Conservation (phyloP, 2,888 invertebrate species). For the Cyclophora punctaria region DNA sequence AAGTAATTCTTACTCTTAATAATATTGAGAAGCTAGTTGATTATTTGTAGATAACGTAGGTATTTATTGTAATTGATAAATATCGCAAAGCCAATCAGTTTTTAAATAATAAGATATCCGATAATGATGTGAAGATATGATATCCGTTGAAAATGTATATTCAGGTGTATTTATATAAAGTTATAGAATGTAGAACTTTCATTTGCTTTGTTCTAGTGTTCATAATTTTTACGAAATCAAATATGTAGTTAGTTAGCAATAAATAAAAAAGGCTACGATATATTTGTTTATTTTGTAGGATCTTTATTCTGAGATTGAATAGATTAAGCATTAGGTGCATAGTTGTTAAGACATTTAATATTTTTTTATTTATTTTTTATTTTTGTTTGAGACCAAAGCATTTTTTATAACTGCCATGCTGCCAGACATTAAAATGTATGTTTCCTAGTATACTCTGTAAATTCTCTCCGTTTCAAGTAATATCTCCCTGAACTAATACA, state of each 20-base stretch:
- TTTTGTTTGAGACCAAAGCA: conserved; percentile 59
- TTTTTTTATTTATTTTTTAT: conserved; percentile 32
- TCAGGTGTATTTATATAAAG: background rate
- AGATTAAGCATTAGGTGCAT: background rate
- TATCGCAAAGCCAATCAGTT: no score
- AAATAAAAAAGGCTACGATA: background rate
- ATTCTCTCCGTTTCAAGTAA: no score
- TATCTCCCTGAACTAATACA: no score
- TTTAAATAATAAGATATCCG: no score
- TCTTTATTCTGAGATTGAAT: background rate
- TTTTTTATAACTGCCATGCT: conserved; percentile 14
- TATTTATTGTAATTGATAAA: no score
- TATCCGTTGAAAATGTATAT: no score
- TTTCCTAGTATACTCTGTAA: no score
- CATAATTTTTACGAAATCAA: background rate
- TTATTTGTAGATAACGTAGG: no score
- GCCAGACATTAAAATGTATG: no score
- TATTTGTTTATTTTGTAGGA: background rate
- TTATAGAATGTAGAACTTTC: background rate
- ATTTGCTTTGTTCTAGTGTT: background rate
- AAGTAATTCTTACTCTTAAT: no score
- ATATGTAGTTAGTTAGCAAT: background rate
- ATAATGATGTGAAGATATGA: no score
- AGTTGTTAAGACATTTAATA: conserved; percentile 10
- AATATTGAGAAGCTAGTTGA: no score